These are phyloP conservation scores for Chrysogorgia sp. DNA, from an alignment of 92 coral and sea anemone species.

Conservation along the genomic window DNA sequence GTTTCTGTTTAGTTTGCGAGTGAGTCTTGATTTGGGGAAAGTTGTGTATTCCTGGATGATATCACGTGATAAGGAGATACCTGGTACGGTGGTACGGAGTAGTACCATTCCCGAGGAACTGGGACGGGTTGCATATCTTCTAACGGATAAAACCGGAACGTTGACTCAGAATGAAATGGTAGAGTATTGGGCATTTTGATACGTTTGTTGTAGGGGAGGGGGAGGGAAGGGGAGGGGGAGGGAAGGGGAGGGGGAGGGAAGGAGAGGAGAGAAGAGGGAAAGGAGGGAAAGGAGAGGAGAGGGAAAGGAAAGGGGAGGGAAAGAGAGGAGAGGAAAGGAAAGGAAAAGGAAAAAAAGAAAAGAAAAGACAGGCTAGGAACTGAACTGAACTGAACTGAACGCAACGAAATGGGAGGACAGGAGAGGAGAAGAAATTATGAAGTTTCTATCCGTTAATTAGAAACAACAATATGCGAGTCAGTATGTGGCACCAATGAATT, in stretches of 20 bases:
- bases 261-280: not conserved
- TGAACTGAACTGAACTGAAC: too few species aligned
- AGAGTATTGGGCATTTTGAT: not conserved
- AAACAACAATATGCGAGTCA: too few species aligned
- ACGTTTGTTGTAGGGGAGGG: not conserved
- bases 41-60: slow-evolving; percentile 98
- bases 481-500: too few species aligned
- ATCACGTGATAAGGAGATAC: slow-evolving; percentile 82
- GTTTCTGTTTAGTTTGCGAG: slow-evolving; percentile 74
- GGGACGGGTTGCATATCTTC: slow-evolving; percentile 89
- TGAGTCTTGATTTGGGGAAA: slow-evolving; percentile 95
- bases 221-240: not conserved
- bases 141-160: slow-evolving; percentile 98
- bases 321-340: too few species aligned
- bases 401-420: too few species aligned
- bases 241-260: not conserved
- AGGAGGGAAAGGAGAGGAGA: too few species aligned
- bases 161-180: slow-evolving; percentile 99
- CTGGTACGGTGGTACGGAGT: slow-evolving; percentile 96
- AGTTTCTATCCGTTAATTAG: too few species aligned
- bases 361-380: too few species aligned
- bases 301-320: too few species aligned
- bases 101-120: slow-evolving; percentile 99
- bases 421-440: too few species aligned
- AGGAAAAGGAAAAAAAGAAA: too few species aligned